Conservation (phyloP, 2,888 invertebrate species). For the Ptilodon capucinus region DNA sequence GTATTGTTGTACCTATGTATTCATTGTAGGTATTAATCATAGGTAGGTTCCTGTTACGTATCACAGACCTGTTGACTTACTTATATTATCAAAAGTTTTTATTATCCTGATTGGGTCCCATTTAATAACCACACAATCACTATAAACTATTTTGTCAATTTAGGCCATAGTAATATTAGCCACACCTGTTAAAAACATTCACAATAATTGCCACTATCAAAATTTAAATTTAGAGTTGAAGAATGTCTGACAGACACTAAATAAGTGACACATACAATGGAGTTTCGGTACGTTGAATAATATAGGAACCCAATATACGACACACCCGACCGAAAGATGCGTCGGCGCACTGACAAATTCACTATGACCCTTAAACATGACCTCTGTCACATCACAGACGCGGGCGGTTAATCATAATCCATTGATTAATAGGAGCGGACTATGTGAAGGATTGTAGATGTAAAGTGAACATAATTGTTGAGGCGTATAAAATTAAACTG, state of each 20-base stretch:
- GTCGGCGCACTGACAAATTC: conserved; percentile 32
- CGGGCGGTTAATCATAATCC: conserved; percentile 37
- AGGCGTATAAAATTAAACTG: too few species aligned
- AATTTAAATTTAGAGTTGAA: too few species aligned
- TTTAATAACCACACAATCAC: too few species aligned
- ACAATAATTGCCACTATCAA: not conserved
- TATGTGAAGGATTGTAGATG: not conserved
- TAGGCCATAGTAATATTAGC: too few species aligned
- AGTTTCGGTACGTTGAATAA: not conserved
- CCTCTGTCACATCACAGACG: conserved; percentile 21
- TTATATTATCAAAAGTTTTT: too few species aligned
- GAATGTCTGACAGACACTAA: not conserved
- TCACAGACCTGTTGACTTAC: too few species aligned
- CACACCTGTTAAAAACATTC: too few species aligned
- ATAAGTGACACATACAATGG: not conserved
- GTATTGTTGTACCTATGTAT: not conserved
- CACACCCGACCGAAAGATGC: conserved; percentile 20
- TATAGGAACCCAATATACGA: conserved; percentile 8
- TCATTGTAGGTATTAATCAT: too few species aligned
- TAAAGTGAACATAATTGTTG: too few species aligned
- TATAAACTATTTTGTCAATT: too few species aligned
- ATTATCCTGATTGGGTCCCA: too few species aligned
- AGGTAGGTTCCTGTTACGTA: too few species aligned
- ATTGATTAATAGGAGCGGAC: conserved; percentile 34
- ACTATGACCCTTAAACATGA: conserved; percentile 40